Evolutionary conservation across 2,113 vertebrate species (phyloP).

Genomic region (Conger conger): DNA sequence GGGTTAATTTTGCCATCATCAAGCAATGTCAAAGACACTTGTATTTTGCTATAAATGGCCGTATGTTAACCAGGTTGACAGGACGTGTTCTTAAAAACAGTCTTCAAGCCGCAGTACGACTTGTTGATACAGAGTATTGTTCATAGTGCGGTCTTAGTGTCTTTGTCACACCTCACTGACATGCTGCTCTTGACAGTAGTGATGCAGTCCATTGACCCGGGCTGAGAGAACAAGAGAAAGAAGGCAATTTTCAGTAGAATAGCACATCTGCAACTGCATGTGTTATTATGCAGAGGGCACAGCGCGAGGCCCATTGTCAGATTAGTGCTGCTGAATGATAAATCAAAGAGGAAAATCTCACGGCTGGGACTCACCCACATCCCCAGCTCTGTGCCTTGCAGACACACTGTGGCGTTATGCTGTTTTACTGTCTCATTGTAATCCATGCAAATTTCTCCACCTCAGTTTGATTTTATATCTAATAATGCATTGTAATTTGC

Average conservation of each 20-base stretch:
- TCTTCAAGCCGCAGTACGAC: not conserved
- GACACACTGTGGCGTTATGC: not conserved
- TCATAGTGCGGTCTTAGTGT: not conserved
- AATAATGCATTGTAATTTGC: not conserved
- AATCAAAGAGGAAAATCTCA: not conserved
- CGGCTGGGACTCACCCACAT: not conserved
- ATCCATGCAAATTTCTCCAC: not conserved
- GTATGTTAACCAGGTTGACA: not conserved
- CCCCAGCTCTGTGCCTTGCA: not conserved
- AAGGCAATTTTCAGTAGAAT: not conserved
- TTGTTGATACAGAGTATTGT: not conserved
- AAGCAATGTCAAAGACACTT: too few species aligned
- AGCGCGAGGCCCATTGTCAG: not conserved
- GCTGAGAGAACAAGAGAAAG: not conserved
- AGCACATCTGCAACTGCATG: not conserved
- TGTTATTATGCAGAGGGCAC: constrained; percentile 10
- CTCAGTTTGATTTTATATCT: not conserved
- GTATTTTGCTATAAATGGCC: not conserved
- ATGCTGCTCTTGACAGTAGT: not conserved
- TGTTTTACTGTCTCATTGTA: not conserved
- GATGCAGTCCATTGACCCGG: not conserved
- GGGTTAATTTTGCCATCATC: not conserved
- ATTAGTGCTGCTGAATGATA: constrained; percentile 13
- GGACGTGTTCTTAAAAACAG: too few species aligned
- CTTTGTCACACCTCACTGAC: not conserved